phyloP scores from a whole-genome alignment of 2,888 invertebrate species.

The Prenolepis imparis region DNA sequence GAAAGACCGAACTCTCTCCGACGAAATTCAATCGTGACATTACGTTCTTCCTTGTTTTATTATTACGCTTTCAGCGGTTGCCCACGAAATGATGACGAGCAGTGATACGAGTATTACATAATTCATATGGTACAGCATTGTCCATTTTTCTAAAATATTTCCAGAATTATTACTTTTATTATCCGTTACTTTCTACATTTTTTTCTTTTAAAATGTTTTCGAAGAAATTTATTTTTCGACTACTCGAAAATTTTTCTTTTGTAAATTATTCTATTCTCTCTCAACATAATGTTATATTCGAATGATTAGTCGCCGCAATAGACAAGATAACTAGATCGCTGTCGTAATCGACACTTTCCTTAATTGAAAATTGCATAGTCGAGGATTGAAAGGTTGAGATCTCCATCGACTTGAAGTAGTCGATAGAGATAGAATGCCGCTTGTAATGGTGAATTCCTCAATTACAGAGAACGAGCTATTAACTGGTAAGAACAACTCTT shows the following conservation, averaged over 20 bases:
- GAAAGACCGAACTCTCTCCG: constrained; percentile 9
- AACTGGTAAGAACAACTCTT: constrained; percentile 38
- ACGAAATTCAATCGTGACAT: constrained; percentile 20
- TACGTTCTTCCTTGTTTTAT: constrained; percentile 1
- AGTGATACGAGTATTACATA: neutral
- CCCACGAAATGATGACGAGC: neutral
- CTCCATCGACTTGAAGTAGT: constrained; percentile 5
- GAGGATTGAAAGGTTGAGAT: neutral
- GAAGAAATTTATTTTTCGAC: neutral
- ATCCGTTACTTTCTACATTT: neutral
- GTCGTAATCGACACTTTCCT: constrained; percentile 10
- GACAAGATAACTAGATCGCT: constrained; percentile 11
- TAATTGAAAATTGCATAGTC: constrained; percentile 32
- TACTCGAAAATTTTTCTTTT: neutral
- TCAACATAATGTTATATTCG: neutral
- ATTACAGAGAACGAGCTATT: constrained; percentile 47
- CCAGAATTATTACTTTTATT: neutral
- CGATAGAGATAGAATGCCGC: constrained; percentile 30
- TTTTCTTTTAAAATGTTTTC: neutral
- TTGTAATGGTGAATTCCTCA: constrained; percentile 38
- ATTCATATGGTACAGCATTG: neutral
- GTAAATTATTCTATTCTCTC: neutral
- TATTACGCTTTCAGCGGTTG: neutral
- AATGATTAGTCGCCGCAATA: neutral
- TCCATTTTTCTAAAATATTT: neutral